Percentiles rank a stretch among this genome's conserved stretches.
Evolutionary conservation across 2,888 invertebrate genomes (phyloP).

Genomic region (Tipula confusa): DNA sequence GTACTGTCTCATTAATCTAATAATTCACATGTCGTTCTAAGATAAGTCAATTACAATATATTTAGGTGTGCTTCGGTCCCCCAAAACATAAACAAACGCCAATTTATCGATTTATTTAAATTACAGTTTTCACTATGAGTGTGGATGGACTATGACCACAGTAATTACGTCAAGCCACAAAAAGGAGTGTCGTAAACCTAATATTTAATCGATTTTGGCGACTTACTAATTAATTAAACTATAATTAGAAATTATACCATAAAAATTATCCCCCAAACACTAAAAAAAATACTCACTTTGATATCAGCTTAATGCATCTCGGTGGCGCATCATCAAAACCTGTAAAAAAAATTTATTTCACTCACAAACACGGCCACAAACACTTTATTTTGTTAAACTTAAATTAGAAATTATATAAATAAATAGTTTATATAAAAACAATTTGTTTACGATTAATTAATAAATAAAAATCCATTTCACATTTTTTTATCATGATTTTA

Average conservation of each 20-base stretch:
- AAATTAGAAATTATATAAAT: neutral
- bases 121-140: neutral
- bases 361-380: neutral
- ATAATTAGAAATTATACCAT: neutral
- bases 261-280: too few relatives aligned
- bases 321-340: neutral
- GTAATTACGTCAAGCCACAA: neutral
- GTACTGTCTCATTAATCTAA: too few relatives aligned
- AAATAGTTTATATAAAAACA: neutral
- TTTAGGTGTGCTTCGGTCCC: too few relatives aligned
- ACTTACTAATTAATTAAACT: neutral
- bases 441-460: neutral
- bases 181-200: neutral
- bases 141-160: too few relatives aligned
- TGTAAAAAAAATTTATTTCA: neutral
- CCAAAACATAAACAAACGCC: too few relatives aligned
- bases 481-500: neutral
- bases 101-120: neutral
- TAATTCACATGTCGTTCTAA: too few relatives aligned
- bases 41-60: too few relatives aligned
- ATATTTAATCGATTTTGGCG: neutral
- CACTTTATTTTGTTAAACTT: neutral
- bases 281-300: neutral
- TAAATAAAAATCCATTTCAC: neutral
- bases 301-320: neutral